These are phyloP conservation scores for Leucania comma DNA, from an alignment of 2,888 invertebrate species.

Conservation along the genomic window DNA sequence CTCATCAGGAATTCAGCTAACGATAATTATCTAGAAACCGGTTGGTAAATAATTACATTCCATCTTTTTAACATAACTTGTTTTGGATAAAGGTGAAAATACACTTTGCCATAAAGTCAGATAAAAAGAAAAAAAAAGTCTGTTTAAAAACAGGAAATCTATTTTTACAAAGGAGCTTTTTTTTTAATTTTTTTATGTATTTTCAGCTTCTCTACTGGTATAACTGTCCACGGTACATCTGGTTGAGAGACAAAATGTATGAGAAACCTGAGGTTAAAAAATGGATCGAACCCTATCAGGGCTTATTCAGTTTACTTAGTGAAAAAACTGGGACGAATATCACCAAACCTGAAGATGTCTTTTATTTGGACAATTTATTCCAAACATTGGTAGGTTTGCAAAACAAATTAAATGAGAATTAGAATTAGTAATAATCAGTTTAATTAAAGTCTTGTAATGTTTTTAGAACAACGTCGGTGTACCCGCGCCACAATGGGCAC, in stretches of 20 bases:
- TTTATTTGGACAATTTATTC: constrained; percentile 86
- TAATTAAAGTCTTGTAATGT: constrained; percentile 2
- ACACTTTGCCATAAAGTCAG: background rate
- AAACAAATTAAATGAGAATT: background rate
- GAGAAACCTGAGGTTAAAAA: constrained; percentile 75
- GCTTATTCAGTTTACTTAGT: constrained; percentile 75
- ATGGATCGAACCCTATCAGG: constrained; percentile 75
- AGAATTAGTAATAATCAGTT: background rate
- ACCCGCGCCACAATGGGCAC: constrained; percentile 81
- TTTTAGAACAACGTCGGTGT: constrained; percentile 85
- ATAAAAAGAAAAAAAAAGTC: background rate
- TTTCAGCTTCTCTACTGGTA: constrained; percentile 87
- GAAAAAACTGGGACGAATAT: constrained; percentile 81
- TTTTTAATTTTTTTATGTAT: background rate
- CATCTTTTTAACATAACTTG: background rate
- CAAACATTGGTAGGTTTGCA: constrained; percentile 82
- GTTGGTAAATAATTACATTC: constrained; percentile 11
- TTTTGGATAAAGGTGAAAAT: constrained; percentile 15
- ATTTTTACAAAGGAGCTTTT: constrained; percentile 1
- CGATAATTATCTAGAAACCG: constrained; percentile 14
- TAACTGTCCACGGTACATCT: constrained; percentile 83
- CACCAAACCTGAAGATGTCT: constrained; percentile 83
- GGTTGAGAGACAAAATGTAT: constrained; percentile 77
- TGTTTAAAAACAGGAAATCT: too few species aligned
- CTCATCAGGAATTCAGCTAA: background rate